Conservation (phyloP, 2,113 vertebrate species). For the Entelurus aequoreus region DNA sequence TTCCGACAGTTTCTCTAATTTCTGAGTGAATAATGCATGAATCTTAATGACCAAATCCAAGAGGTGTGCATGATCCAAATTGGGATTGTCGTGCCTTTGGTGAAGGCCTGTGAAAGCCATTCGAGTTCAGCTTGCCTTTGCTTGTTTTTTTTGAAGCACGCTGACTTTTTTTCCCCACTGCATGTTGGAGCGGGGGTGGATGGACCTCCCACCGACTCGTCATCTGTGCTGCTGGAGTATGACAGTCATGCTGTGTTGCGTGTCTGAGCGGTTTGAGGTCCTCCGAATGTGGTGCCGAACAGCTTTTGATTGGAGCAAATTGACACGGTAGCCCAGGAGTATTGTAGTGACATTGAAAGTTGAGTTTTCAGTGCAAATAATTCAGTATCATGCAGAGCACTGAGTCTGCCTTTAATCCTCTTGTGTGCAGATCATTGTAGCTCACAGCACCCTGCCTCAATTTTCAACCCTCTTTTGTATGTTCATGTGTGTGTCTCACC, state of each 20-base stretch:
- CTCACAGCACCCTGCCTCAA: background rate
- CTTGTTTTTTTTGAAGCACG: background rate
- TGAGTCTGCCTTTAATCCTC: background rate
- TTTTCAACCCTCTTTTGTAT: too few species aligned
- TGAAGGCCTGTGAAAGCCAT: background rate
- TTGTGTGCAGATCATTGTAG: background rate
- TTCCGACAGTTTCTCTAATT: too few species aligned
- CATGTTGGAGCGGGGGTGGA: background rate
- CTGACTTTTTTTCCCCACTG: background rate
- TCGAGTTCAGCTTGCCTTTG: background rate
- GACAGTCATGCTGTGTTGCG: conserved; percentile 1
- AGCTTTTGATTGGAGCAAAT: conserved; percentile 8
- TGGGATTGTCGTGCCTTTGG: background rate
- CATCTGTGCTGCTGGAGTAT: background rate
- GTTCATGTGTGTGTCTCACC: too few species aligned
- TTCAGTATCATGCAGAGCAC: background rate
- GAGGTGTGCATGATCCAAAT: background rate
- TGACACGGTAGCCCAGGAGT: background rate
- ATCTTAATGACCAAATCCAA: too few species aligned
- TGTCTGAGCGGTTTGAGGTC: conserved; percentile 4
- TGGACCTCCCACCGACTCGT: conserved; percentile 1
- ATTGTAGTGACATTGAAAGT: background rate
- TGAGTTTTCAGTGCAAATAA: background rate
- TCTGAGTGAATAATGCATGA: too few species aligned
- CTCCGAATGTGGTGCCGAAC: background rate